A percentile compares a stretch with the other conserved stretches of the same genome.
Conservation (phyloP, 2,888 invertebrate genomes). For the Diarsia mendica region DNA sequence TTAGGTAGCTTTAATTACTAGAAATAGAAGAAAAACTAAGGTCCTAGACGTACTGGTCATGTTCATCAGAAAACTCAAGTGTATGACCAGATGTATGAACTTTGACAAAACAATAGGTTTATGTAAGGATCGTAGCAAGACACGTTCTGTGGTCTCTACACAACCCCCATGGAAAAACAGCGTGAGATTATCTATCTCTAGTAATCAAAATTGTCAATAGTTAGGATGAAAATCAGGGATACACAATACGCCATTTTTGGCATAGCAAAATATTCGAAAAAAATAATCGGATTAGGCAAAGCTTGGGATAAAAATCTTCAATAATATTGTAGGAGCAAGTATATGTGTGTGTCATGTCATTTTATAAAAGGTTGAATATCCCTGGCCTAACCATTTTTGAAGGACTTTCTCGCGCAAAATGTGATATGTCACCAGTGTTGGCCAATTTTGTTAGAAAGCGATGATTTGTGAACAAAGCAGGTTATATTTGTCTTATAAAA, state of each 20-base stretch:
- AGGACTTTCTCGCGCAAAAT: neutral
- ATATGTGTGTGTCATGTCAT: neutral
- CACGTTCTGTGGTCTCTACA: neutral
- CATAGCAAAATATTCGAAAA: neutral
- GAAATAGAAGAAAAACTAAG: neutral
- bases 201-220: conserved; percentile 14
- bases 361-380: conserved; percentile 15
- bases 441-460: neutral
- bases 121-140: neutral
- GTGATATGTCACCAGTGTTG: neutral
- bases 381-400: conserved; percentile 8
- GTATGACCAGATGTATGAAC: neutral
- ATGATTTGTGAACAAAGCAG: no score
- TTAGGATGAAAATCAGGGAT: neutral
- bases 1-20: conserved; percentile 13
- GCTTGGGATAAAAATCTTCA: neutral
- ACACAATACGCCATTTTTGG: neutral
- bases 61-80: neutral
- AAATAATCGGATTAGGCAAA: neutral
- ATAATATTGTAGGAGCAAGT: conserved; percentile 9
- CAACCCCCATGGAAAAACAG: no score
- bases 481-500: neutral
- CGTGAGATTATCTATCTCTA: neutral
- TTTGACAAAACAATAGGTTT: neutral
- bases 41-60: neutral